Base-by-base conservation (phyloP, 1,140 invertebrate genomes). In the Dendroctonus valens region DNA sequence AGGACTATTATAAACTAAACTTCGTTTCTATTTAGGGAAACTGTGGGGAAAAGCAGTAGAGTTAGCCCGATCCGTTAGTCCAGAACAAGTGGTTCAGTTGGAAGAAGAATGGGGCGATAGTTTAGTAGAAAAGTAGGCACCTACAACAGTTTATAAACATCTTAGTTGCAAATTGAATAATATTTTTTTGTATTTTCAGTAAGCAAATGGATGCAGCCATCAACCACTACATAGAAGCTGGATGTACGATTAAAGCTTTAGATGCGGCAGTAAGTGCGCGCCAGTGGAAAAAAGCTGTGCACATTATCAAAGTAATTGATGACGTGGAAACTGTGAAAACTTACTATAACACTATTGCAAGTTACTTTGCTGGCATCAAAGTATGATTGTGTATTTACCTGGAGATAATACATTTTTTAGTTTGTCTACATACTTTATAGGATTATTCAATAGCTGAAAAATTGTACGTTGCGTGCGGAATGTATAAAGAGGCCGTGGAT, bases 201-300 rank as follows among this genome's bases (percentile, higher is more conserved):
- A 91, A 95, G 69, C 94, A 98, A 78, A 83, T 92, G 60, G 95
- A 98, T 74, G 93, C 94, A 5, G 97, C 97, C 11, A 96, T 98
- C 40, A 94, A 93, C 79, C 96, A 98, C 78, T 97, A 93, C 72
- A 98, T 99, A 48, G 96, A 98, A 80, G 94, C 96, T 37, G 95
- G 95, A 50, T 87, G 88, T 75, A 90, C 92, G 41, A 77, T 89
- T 6, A 90, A 93, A 74, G 97, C 97, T 0, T 81, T 99, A 7
- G 91, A 96, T 65, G 91, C 96, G 2, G 93, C 97, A 0, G 90
- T 99, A 5, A 85, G 87, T n/a, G 95, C 95, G 0, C 85, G 90
- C 67, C 96, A 99, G 77, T 99, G 96, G 91, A 88, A 90, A 52
- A 97, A 98, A 79, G 97, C 97, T n/a, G 85, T 96, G 9, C 94